phyloP scores from a whole-genome alignment of 1,140 invertebrate genomes.

The Drosophila setifemur region DNA sequence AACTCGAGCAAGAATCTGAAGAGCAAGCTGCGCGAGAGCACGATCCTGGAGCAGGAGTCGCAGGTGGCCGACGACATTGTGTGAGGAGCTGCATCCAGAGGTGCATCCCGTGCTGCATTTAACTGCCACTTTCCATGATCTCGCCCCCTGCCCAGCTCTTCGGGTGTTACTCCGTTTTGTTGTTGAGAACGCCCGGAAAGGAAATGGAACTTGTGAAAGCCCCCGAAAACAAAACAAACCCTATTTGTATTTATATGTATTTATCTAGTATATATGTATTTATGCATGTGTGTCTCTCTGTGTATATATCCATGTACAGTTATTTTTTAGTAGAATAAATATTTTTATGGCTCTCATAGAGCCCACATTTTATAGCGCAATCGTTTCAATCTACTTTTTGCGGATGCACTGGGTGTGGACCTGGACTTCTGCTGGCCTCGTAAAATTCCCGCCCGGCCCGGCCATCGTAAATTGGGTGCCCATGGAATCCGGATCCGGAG shows the following conservation, averaged over 20 bases:
- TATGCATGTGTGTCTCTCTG: slow-evolving; percentile 33
- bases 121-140: slow-evolving; percentile 56
- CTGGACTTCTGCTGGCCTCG: slow-evolving; percentile 28
- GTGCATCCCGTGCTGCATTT: not conserved
- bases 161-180: slow-evolving; percentile 62
- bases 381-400: slow-evolving; percentile 49
- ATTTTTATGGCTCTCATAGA: slow-evolving; percentile 80
- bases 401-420: not conserved
- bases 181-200: slow-evolving; percentile 61
- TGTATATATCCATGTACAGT: slow-evolving; percentile 70
- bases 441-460: slow-evolving; percentile 49
- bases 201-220: slow-evolving; percentile 21
- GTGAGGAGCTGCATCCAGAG: slow-evolving; percentile 57
- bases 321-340: slow-evolving; percentile 80
- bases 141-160: slow-evolving; percentile 8
- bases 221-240: not conserved
- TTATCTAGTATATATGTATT: slow-evolving; percentile 52
- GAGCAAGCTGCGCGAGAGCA: slow-evolving; percentile 75
- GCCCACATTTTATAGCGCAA: slow-evolving; percentile 74
- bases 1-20: slow-evolving; percentile 71
- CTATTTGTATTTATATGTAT: slow-evolving; percentile 50
- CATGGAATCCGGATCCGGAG: slow-evolving; percentile 26
- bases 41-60: slow-evolving; percentile 84
- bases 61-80: slow-evolving; percentile 92
- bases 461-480: slow-evolving; percentile 48